Evolutionary conservation across 2,113 vertebrate species (phyloP).

Genomic region (Otis tarda): DNA sequence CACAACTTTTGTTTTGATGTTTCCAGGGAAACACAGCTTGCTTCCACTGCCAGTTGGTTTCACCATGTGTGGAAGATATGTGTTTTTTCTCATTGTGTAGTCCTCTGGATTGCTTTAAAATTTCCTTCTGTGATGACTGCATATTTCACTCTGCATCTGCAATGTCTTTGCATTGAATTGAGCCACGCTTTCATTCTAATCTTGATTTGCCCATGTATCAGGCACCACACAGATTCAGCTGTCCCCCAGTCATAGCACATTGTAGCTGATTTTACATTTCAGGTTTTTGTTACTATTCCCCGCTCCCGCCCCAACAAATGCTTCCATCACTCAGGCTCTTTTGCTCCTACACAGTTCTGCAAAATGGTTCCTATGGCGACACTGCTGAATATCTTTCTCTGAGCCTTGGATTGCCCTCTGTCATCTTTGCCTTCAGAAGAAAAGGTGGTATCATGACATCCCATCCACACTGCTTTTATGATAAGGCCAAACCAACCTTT

Average conservation of each 20-base stretch:
- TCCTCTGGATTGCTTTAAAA: conserved; percentile 21
- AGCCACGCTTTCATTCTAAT: not conserved
- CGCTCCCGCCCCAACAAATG: not conserved
- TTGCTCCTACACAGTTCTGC: not conserved
- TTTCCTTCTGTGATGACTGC: not conserved
- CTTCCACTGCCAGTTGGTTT: conserved; percentile 31
- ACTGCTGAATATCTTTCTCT: not conserved
- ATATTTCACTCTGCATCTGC: conserved; percentile 27
- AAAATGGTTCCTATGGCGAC: conserved; percentile 57
- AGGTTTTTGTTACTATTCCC: not conserved
- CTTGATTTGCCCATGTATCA: not conserved
- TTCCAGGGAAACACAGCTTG: conserved; percentile 59
- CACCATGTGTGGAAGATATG: conserved; percentile 4
- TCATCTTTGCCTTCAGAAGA: not conserved
- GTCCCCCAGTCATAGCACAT: not conserved
- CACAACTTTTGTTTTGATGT: conserved; percentile 58
- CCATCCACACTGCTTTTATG: not conserved
- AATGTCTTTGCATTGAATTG: not conserved
- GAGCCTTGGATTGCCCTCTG: conserved; percentile 2
- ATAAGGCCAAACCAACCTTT: not conserved
- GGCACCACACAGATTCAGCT: not conserved
- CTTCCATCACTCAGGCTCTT: conserved; percentile 4
- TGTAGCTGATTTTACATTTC: conserved; percentile 22
- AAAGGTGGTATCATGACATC: not conserved
- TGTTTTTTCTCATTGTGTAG: conserved; percentile 25